phyloP scores from a whole-genome alignment of 1,140 invertebrate species.

The Ridgeia piscesae region DNA sequence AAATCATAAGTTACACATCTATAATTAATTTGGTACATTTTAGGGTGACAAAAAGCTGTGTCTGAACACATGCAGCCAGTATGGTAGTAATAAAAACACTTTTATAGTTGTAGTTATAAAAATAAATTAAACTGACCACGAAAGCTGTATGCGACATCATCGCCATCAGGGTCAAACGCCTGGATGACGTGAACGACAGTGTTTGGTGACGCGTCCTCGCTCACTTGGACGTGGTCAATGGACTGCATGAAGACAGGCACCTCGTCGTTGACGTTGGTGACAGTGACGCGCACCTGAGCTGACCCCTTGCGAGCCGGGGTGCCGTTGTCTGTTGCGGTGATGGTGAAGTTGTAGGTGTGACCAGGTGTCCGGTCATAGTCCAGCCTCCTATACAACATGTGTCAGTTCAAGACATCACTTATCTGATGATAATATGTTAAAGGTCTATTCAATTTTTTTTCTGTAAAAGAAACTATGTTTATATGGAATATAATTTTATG shows the following conservation, averaged over 20 bases:
- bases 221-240: constrained; percentile 70
- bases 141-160: constrained; percentile 49
- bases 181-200: constrained; percentile 89
- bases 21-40: too few relatives aligned
- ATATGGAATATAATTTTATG: too few relatives aligned
- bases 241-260: constrained; percentile 69
- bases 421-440: too few relatives aligned
- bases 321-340: constrained; percentile 50
- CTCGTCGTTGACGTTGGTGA: constrained; percentile 54
- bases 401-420: too few relatives aligned
- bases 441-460: too few relatives aligned
- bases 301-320: constrained; percentile 64
- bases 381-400: constrained; percentile 32
- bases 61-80: too few relatives aligned
- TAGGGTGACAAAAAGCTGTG: too few relatives aligned
- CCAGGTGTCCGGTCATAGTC: constrained; percentile 44
- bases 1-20: too few relatives aligned
- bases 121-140: constrained; percentile 64
- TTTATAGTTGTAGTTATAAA: too few relatives aligned
- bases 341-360: constrained; percentile 47
- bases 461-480: too few relatives aligned
- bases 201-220: constrained; percentile 85
- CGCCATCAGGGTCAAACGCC: constrained; percentile 85
- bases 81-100: too few relatives aligned
- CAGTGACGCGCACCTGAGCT: constrained; percentile 69